phyloP scores from a whole-genome alignment of 2,113 vertebrate species.

The Anolis carolinensis region DNA sequence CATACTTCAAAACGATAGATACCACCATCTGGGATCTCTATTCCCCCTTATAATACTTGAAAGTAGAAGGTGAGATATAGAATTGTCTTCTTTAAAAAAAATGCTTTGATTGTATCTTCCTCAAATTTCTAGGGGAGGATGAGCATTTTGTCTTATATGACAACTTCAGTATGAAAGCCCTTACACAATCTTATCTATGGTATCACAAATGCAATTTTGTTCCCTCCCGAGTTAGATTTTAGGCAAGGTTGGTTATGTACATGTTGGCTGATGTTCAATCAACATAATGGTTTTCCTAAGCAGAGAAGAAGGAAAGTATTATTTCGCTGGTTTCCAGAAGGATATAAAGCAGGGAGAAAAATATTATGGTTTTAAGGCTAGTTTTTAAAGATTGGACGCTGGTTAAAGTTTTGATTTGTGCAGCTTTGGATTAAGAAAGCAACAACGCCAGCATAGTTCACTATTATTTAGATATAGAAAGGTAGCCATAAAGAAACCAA shows the following conservation, averaged over 20 bases:
- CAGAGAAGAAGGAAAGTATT: constrained; percentile 45
- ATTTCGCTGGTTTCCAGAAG: constrained; percentile 47
- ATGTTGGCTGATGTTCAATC: constrained; percentile 16
- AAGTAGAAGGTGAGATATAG: not conserved
- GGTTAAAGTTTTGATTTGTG: constrained; percentile 28
- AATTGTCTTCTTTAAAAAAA: not conserved
- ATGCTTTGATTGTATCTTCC: not conserved
- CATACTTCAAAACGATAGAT: not conserved
- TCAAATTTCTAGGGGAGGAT: constrained; percentile 18
- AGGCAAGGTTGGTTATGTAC: constrained; percentile 22
- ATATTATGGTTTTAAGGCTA: not conserved
- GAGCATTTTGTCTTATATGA: not conserved
- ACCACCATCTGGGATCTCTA: not conserved
- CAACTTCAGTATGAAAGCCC: constrained; percentile 39
- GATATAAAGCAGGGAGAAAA: constrained; percentile 34
- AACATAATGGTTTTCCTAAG: constrained; percentile 44
- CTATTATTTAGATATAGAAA: constrained; percentile 23
- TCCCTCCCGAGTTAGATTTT: constrained; percentile 34
- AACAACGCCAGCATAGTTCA: not conserved
- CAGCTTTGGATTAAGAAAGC: not conserved
- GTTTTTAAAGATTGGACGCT: constrained; percentile 31
- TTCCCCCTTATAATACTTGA: not conserved
- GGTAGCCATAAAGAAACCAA: constrained; percentile 32
- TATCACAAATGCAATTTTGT: constrained; percentile 36
- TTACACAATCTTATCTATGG: constrained; percentile 37